phyloP scores from a whole-genome alignment of 2,888 invertebrate genomes.

The Neoitamus cyanurus region DNA sequence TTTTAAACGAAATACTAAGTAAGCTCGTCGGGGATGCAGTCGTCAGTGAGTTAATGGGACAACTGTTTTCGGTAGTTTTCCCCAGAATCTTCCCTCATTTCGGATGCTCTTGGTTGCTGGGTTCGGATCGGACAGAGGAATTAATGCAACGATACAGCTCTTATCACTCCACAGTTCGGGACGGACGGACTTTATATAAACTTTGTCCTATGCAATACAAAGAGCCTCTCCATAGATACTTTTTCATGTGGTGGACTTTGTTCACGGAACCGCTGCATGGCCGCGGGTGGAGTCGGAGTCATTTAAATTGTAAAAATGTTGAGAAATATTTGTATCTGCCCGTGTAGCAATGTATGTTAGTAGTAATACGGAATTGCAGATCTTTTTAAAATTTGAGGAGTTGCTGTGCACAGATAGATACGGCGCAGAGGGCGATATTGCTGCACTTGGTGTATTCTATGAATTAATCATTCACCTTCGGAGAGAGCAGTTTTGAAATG shows the following conservation, averaged over 20 bases:
- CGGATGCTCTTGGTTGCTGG: background rate
- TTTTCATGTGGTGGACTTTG: background rate
- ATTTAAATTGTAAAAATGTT: background rate
- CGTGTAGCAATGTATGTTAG: background rate
- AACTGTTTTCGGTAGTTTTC: background rate
- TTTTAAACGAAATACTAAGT: background rate
- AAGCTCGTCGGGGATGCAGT: background rate
- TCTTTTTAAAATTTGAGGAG: background rate
- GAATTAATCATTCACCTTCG: background rate
- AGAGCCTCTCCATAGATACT: background rate
- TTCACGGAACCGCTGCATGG: background rate
- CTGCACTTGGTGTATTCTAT: conserved; percentile 17
- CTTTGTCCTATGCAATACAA: background rate
- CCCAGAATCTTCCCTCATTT: background rate
- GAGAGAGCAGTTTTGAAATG: background rate
- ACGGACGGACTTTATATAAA: background rate
- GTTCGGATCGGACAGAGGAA: background rate
- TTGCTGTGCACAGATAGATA: background rate
- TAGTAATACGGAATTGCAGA: background rate
- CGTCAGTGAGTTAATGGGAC: conserved; percentile 4
- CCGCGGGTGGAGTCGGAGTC: background rate
- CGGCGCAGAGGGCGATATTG: background rate
- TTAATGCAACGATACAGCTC: conserved; percentile 9
- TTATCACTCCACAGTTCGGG: background rate
- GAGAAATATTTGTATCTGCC: background rate